Base-by-base conservation (phyloP, 1,140 invertebrate genomes). In the Panulirus ornatus region DNA sequence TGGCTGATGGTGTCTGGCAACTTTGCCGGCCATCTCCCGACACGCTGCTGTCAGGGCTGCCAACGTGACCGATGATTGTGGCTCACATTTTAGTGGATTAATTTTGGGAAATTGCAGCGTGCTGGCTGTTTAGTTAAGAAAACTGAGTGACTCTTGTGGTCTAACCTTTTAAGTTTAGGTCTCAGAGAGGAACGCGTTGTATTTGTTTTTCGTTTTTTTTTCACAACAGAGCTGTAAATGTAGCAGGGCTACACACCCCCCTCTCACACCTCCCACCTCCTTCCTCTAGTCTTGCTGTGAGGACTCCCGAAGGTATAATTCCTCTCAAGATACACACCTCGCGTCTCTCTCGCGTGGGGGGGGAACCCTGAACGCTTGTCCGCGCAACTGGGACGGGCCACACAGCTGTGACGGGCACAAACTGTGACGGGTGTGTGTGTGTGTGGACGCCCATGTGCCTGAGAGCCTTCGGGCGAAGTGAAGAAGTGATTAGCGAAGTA, bases 21-120 rank as follows among this genome's bases (percentile, higher is more conserved):
- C 75, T 63, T 44, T 58, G 19, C 34, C 47, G 2, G 27, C 85
- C 85, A 79, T 87, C 85, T 79, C 51, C 85, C 51, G 84, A 44
- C 84, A 75, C 71, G 73, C 54, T 63, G 73, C 54, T 63, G 85
- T 40, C 85, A 87, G 85, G 73, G 85, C 75, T 78, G 75, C 85
- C 85, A 87, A 87, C 85, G n/a, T 78, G 51, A 87, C 73, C 47
- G 73, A 87, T n/a, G 44, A 44, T 42, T 58, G 27, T 87, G n/a
- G 73, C 79, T 76, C 75, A 78, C 38, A 19, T 40, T 36, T 34
- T 36, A 42, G 14, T 76, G 9, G 1, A 22, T 0, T 2, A 22
- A 5, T 58, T 58, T 14, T 22, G 11, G 54, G 19, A 58, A 58
- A 58, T 58, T 3, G 54, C 0, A 19, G 22, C 54, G 54, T 58